Evolutionary conservation across 1,140 invertebrate species (phyloP).

Genomic region (Protaetia brevitarsis): DNA sequence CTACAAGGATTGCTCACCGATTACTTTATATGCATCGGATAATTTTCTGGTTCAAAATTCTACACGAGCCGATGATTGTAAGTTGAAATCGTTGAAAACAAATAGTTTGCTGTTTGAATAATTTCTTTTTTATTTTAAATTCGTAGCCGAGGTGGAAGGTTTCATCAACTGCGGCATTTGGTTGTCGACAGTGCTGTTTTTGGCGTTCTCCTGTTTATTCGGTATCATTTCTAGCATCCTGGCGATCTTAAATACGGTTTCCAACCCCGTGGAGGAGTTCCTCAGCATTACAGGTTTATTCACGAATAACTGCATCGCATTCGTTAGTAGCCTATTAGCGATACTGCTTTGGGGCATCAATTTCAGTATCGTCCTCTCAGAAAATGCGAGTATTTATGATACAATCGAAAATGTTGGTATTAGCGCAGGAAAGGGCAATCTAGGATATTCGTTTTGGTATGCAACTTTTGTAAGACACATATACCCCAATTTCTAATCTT

Average conservation of each 20-base stretch:
- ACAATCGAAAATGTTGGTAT: not conserved
- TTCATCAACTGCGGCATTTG: not conserved
- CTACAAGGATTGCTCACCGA: not conserved
- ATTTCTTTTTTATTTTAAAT: not conserved
- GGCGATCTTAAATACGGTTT: not conserved
- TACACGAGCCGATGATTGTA: not conserved
- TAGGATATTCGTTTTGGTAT: slow-evolving; percentile 19
- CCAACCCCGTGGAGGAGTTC: not conserved
- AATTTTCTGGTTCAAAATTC: not conserved
- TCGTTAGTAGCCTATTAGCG: not conserved
- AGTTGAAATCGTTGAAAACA: not conserved
- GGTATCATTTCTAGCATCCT: not conserved
- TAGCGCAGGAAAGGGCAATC: not conserved
- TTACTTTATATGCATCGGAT: not conserved
- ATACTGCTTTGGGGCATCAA: not conserved
- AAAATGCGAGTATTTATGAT: not conserved
- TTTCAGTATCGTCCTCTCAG: not conserved
- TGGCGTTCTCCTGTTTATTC: not conserved
- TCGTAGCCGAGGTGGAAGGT: not conserved
- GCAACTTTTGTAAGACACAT: no score
- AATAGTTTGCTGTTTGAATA: not conserved
- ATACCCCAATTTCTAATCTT: no score
- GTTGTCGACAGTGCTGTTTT: slow-evolving; percentile 4
- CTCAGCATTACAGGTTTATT: not conserved
- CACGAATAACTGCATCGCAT: not conserved